Evolutionary conservation across 2,113 vertebrate species (phyloP).

Genomic region (Circaetus cinerascens): DNA sequence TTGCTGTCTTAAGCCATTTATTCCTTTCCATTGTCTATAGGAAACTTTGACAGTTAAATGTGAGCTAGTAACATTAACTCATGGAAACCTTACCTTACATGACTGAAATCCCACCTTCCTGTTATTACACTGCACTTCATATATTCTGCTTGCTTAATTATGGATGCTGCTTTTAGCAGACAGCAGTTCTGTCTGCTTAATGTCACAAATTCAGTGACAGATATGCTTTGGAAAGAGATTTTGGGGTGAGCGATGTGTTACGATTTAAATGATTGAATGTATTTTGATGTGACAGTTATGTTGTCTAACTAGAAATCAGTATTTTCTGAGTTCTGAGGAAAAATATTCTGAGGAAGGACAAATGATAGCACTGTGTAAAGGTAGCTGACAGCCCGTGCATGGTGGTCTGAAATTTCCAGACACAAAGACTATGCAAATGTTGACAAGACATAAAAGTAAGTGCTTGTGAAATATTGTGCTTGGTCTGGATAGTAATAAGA

Average conservation of each 20-base stretch:
- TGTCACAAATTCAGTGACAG: neutral
- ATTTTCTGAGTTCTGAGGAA: neutral
- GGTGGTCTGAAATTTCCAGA: conserved; percentile 1
- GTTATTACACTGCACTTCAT: neutral
- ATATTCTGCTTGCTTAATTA: conserved; percentile 26
- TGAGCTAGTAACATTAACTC: neutral
- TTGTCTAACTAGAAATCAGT: neutral
- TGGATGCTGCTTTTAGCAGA: conserved; percentile 14
- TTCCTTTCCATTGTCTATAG: neutral
- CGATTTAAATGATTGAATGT: neutral
- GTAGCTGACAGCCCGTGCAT: neutral
- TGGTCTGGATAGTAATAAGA: neutral
- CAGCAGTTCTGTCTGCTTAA: neutral
- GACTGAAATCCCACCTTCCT: conserved; percentile 29
- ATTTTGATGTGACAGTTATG: conserved; percentile 1
- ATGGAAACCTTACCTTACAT: neutral
- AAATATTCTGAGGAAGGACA: neutral
- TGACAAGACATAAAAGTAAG: neutral
- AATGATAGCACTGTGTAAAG: neutral
- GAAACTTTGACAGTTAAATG: neutral
- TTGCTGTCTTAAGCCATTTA: conserved; percentile 11
- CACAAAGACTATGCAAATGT: neutral
- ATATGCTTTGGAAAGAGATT: neutral
- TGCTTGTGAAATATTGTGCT: neutral
- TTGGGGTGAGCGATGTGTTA: conserved; percentile 1